phyloP scores from a whole-genome alignment of 1,140 invertebrate species.

The Araneus ventricosus region DNA sequence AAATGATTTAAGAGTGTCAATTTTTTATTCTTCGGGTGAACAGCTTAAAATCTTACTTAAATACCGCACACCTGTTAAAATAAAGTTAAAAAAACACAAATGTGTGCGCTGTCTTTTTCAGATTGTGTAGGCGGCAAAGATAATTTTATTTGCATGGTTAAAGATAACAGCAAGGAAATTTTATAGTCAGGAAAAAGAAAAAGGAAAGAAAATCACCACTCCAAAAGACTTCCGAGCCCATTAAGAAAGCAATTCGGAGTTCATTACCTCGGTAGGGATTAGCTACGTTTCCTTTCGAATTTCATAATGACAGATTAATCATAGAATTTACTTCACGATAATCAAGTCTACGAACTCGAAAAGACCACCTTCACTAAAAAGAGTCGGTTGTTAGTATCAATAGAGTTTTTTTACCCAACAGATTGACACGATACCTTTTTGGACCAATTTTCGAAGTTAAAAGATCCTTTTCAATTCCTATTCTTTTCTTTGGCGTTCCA shows the following conservation, averaged over 20 bases:
- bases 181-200: constrained; percentile 9
- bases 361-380: background rate
- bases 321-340: constrained; percentile 6
- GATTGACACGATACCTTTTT: constrained; percentile 31
- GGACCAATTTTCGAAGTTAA: background rate
- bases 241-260: constrained; percentile 32
- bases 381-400: background rate
- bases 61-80: too few relatives aligned
- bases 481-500: background rate
- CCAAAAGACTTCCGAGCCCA: background rate
- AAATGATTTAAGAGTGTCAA: too few relatives aligned
- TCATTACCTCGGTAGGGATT: constrained; percentile 6
- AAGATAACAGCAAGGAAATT: constrained; percentile 5
- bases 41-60: too few relatives aligned
- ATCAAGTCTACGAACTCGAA: background rate
- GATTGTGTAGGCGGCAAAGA: background rate
- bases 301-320: constrained; percentile 34
- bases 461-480: constrained; percentile 11
- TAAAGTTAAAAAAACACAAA: too few relatives aligned
- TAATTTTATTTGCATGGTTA: background rate
- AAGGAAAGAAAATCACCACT: constrained; percentile 20
- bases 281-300: background rate
- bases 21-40: too few relatives aligned
- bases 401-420: background rate
- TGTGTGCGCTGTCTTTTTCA: too few relatives aligned